Percentiles rank a stretch among this genome's conserved stretches.
Evolutionary conservation across 2,888 invertebrate species (phyloP).

Genomic region (Sussaba pulchella): DNA sequence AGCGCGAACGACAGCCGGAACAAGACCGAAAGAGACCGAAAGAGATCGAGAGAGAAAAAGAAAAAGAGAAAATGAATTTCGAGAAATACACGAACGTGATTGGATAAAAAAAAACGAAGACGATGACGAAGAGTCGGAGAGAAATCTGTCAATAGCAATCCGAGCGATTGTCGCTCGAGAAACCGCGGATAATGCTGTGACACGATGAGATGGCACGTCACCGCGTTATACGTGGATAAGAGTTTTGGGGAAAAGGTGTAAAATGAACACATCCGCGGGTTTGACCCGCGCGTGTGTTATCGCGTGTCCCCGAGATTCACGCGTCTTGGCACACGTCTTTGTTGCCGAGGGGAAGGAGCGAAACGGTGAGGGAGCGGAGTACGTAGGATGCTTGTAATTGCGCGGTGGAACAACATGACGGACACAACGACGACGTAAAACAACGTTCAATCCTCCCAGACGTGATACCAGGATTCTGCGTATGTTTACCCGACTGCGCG

Average conservation of each 20-base stretch:
- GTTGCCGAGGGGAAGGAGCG: slow-evolving; percentile 62
- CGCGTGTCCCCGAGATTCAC: slow-evolving; percentile 34
- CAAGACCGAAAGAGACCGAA: slow-evolving; percentile 38
- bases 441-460: too few species aligned
- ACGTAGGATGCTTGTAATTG: not conserved
- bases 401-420: not conserved
- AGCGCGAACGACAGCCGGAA: too few species aligned
- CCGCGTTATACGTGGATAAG: slow-evolving; percentile 47
- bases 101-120: slow-evolving; percentile 32
- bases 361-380: slow-evolving; percentile 21
- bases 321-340: slow-evolving; percentile 55
- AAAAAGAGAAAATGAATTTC: slow-evolving; percentile 8
- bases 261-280: too few species aligned
- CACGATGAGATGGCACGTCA: slow-evolving; percentile 43
- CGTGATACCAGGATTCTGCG: slow-evolving; percentile 71
- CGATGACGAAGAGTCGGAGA: slow-evolving; percentile 34
- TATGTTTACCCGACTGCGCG: slow-evolving; percentile 57
- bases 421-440: slow-evolving; percentile 45
- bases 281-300: too few species aligned
- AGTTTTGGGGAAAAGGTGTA: too few species aligned
- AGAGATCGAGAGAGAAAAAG: slow-evolving; percentile 8
- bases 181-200: not conserved
- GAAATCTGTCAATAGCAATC: slow-evolving; percentile 60
- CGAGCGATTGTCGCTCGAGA: slow-evolving; percentile 53
- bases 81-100: slow-evolving; percentile 20